These are phyloP conservation scores for Idaea straminata DNA, from an alignment of 2,888 invertebrate species.

Conservation along the genomic window DNA sequence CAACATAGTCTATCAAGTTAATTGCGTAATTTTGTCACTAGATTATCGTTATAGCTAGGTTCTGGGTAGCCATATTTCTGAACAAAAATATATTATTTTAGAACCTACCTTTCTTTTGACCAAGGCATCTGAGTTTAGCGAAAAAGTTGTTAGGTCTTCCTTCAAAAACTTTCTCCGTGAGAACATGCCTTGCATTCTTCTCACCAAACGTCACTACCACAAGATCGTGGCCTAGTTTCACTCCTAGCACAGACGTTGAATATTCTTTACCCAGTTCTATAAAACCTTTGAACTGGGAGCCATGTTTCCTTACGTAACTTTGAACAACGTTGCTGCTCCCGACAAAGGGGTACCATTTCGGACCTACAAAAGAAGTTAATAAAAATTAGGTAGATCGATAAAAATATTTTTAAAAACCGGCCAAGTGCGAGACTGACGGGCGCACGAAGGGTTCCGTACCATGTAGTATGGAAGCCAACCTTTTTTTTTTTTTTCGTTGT, in stretches of 20 bases:
- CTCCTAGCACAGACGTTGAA: slow-evolving; percentile 82
- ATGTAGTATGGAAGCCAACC: no score
- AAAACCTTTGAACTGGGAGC: slow-evolving; percentile 81
- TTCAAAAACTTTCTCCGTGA: slow-evolving; percentile 82
- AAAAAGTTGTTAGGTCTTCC: slow-evolving; percentile 87
- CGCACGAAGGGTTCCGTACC: no score
- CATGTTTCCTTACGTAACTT: slow-evolving; percentile 44
- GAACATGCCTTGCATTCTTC: slow-evolving; percentile 81
- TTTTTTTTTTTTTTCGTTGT: no score
- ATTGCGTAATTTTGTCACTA: no score
- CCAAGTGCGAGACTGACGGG: no score
- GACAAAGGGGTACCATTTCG: slow-evolving; percentile 65
- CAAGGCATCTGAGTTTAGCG: slow-evolving; percentile 83
- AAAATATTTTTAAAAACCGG: neutral
- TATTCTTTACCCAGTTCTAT: slow-evolving; percentile 78
- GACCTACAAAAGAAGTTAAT: slow-evolving; percentile 51
- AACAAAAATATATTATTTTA: neutral
- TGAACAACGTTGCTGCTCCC: slow-evolving; percentile 55
- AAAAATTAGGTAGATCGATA: neutral
- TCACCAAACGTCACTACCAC: slow-evolving; percentile 82
- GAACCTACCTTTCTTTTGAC: slow-evolving; percentile 81
- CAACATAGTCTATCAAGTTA: no score
- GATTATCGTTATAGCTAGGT: no score
- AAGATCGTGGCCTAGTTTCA: slow-evolving; percentile 82
- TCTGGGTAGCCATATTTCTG: neutral